Evolutionary conservation across 2,888 invertebrate genomes (phyloP).

Genomic region (Blastobasis adustella): DNA sequence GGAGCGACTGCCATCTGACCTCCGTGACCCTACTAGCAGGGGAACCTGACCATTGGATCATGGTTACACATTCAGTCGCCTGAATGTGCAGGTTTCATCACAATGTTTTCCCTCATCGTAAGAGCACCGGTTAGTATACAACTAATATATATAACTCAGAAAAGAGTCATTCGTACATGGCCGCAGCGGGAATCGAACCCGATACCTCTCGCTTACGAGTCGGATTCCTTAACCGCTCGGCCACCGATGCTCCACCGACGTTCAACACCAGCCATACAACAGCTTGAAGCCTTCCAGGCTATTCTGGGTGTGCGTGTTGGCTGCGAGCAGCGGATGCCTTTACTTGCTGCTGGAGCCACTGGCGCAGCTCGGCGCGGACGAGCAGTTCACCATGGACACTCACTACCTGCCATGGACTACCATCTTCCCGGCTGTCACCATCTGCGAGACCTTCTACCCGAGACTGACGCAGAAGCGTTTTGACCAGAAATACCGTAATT

Average conservation of each 20-base stretch:
- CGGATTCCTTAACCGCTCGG: too few relatives aligned
- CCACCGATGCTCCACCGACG: background rate
- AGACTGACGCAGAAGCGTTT: constrained; percentile 31
- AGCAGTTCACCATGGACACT: constrained; percentile 78
- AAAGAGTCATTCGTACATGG: too few relatives aligned
- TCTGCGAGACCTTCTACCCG: constrained; percentile 70
- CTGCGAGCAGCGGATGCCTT: constrained; percentile 68
- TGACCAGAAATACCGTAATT: constrained; percentile 23
- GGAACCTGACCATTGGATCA: too few relatives aligned
- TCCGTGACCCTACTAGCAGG: too few relatives aligned
- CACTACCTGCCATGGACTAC: constrained; percentile 76
- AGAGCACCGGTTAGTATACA: too few relatives aligned
- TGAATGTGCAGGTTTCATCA: too few relatives aligned
- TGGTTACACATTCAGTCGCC: too few relatives aligned
- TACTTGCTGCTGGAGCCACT: constrained; percentile 57
- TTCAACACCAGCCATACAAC: background rate
- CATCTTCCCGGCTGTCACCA: constrained; percentile 74
- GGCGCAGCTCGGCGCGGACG: constrained; percentile 65
- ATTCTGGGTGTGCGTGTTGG: constrained; percentile 75
- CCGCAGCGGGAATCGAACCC: too few relatives aligned
- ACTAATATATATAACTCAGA: too few relatives aligned
- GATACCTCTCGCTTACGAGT: too few relatives aligned
- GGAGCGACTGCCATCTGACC: too few relatives aligned
- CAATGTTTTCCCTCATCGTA: too few relatives aligned
- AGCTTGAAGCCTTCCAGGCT: constrained; percentile 39